Evolutionary conservation across 2,888 invertebrate genomes (phyloP).

Genomic region (Seira musarum): DNA sequence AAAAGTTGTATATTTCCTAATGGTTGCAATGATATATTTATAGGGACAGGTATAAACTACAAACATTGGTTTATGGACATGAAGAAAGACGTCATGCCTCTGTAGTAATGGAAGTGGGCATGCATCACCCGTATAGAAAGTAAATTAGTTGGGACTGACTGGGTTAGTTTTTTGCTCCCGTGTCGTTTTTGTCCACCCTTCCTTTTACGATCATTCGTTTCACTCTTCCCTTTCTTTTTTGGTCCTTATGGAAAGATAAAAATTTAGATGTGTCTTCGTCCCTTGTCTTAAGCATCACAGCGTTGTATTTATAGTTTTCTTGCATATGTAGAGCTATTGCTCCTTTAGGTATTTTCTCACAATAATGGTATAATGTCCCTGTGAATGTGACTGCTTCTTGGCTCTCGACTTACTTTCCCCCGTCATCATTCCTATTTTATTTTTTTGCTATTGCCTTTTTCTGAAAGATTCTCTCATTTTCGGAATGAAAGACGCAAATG

Average conservation of each 20-base stretch:
- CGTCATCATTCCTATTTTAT: conserved; percentile 26
- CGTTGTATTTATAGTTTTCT: too few species aligned
- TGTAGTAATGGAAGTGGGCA: too few species aligned
- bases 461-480: not conserved
- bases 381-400: conserved; percentile 55
- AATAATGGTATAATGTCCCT: not conserved
- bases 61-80: too few species aligned
- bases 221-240: not conserved
- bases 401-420: conserved; percentile 30
- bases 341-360: not conserved
- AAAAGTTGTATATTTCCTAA: too few species aligned
- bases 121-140: not conserved
- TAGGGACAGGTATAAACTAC: not conserved
- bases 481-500: not conserved
- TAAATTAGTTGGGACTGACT: not conserved
- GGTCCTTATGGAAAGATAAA: not conserved
- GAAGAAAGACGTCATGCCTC: too few species aligned
- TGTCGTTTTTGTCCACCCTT: not conserved
- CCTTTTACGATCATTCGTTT: not conserved
- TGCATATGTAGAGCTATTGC: too few species aligned
- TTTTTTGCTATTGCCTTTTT: not conserved
- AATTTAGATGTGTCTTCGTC: not conserved
- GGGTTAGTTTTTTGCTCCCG: not conserved
- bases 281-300: not conserved
- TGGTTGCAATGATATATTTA: too few species aligned